phyloP scores from a whole-genome alignment of 2,113 vertebrate genomes.

The Pipa parva region DNA sequence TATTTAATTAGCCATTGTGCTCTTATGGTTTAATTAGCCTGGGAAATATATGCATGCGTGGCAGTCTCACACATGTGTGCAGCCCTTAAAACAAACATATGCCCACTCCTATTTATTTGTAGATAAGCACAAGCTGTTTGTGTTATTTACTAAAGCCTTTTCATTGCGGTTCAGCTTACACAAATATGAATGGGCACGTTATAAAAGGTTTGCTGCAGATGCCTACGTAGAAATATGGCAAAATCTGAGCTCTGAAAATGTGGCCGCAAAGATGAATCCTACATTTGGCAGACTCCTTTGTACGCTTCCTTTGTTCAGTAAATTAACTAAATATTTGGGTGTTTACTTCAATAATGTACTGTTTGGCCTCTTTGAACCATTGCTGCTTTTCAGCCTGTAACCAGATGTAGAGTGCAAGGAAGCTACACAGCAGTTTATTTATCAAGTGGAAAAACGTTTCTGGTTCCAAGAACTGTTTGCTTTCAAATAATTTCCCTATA shows the following conservation, averaged over 20 bases:
- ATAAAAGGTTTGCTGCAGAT: constrained; percentile 24
- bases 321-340: constrained; percentile 30
- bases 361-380: not conserved
- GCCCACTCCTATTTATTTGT: constrained; percentile 14
- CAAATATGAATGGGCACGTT: constrained; percentile 13
- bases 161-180: not conserved
- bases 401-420: too few species aligned
- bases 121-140: constrained; percentile 15
- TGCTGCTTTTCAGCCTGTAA: too few species aligned
- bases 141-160: constrained; percentile 20
- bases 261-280: constrained; percentile 4
- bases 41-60: not conserved
- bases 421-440: too few species aligned
- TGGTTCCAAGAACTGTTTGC: too few species aligned
- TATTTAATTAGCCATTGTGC: not conserved
- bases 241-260: constrained; percentile 2
- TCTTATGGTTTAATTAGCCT: constrained; percentile 4
- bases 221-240: not conserved
- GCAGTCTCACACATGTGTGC: constrained; percentile 3
- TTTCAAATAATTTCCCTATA: too few species aligned
- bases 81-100: constrained; percentile 24
- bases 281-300: not conserved
- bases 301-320: constrained; percentile 10
- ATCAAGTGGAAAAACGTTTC: too few species aligned
- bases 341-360: not conserved